These are phyloP conservation scores for Colius striatus DNA, from an alignment of 2,113 vertebrate genomes.

Conservation along the genomic window DNA sequence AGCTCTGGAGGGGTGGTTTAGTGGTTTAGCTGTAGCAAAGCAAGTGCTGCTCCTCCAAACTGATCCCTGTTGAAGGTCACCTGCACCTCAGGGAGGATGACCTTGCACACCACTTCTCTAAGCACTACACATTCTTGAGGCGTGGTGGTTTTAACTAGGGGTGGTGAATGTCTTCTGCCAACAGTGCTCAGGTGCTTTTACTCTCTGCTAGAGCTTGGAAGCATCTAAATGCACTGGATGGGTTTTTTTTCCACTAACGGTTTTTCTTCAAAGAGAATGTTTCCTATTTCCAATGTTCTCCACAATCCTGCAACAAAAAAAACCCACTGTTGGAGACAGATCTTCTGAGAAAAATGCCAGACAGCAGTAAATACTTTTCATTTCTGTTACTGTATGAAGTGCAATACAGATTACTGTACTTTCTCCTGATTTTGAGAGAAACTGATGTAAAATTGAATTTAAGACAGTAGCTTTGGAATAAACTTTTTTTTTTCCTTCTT, in stretches of 20 bases:
- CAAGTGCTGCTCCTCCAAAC: not conserved
- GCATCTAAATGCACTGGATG: not conserved
- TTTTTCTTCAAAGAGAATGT: not conserved
- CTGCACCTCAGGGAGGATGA: not conserved
- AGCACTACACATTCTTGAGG: accelerated
- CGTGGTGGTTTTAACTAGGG: accelerated
- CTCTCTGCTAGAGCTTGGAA: not conserved
- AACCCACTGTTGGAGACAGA: not conserved
- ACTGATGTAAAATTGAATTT: not conserved
- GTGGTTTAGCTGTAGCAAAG: not conserved
- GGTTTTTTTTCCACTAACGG: not conserved
- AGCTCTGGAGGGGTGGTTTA: not conserved
- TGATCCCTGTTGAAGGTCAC: not conserved
- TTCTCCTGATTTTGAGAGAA: not conserved
- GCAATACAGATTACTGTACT: not conserved
- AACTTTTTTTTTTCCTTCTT: not conserved
- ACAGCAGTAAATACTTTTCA: not conserved
- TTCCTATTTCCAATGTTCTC: not conserved
- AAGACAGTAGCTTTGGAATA: not conserved
- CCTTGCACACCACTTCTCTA: not conserved
- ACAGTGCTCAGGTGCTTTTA: not conserved
- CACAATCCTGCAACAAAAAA: not conserved
- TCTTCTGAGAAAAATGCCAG: not conserved
- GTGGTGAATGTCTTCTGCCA: not conserved
- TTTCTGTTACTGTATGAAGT: not conserved